Conservation (phyloP, 2,888 invertebrate species). For the Julus scanicus region DNA sequence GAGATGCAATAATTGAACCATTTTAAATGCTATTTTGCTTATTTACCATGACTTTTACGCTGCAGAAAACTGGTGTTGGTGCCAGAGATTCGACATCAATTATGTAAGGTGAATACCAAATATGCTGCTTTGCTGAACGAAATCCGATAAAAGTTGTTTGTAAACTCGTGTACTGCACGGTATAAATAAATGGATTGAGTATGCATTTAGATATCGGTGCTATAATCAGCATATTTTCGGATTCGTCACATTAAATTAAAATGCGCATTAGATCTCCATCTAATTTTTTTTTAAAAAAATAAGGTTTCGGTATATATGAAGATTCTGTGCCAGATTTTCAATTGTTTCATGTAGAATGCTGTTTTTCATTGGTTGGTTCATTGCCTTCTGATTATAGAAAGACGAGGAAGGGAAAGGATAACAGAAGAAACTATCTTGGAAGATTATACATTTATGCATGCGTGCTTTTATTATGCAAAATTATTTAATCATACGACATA, state of each 20-base stretch:
- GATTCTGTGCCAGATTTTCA: not conserved
- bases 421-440: not conserved
- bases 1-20: conserved; percentile 27
- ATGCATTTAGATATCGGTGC: not conserved
- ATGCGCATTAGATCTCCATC: not conserved
- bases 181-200: not conserved
- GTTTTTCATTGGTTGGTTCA: not conserved
- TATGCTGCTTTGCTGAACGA: no score
- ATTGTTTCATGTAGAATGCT: not conserved
- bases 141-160: no score
- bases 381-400: not conserved
- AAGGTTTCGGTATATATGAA: not conserved
- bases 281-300: not conserved
- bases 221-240: not conserved
- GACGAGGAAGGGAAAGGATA: not conserved
- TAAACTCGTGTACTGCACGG: not conserved
- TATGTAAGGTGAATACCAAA: not conserved
- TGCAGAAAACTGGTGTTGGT: not conserved
- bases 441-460: not conserved
- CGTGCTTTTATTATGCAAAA: not conserved
- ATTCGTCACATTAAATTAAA: not conserved
- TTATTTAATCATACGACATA: no score
- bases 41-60: not conserved
- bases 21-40: not conserved
- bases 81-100: not conserved